Conservation (phyloP, 2,113 vertebrate species). For the Phalacrocorax carbo region DNA sequence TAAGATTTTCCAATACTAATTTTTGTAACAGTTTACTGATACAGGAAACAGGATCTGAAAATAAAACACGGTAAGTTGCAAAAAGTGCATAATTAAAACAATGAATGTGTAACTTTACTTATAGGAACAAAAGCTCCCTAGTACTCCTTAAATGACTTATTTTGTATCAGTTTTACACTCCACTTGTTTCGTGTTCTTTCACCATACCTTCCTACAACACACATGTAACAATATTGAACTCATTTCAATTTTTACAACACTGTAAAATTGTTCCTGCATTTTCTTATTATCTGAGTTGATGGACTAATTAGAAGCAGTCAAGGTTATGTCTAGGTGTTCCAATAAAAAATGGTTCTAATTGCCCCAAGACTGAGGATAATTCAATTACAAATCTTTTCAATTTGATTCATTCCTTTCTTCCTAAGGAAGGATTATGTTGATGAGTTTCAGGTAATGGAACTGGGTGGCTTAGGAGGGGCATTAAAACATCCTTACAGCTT, state of each 20-base stretch:
- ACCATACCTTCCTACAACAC: neutral
- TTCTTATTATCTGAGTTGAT: conserved; percentile 71
- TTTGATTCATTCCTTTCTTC: conserved; percentile 79
- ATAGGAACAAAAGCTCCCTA: neutral
- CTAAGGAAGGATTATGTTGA: conserved; percentile 82
- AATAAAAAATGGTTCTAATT: conserved; percentile 82
- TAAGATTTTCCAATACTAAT: neutral
- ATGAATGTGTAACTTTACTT: neutral
- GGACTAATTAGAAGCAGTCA: conserved; percentile 72
- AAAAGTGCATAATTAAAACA: neutral
- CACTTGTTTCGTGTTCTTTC: neutral
- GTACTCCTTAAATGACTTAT: neutral
- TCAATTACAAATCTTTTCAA: conserved; percentile 83
- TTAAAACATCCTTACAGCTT: conserved; percentile 84
- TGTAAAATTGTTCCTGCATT: conserved; percentile 57
- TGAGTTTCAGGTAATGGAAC: conserved; percentile 84
- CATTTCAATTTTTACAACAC: conserved; percentile 65
- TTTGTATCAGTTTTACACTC: neutral
- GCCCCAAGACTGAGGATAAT: conserved; percentile 79
- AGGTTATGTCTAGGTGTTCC: conserved; percentile 73
- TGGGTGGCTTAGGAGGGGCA: conserved; percentile 82
- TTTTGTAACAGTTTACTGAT: neutral
- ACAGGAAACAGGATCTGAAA: neutral
- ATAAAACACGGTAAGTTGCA: neutral
- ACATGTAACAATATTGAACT: conserved; percentile 46